Conservation (phyloP, 1,140 invertebrate species). For the Magallana gigas region DNA sequence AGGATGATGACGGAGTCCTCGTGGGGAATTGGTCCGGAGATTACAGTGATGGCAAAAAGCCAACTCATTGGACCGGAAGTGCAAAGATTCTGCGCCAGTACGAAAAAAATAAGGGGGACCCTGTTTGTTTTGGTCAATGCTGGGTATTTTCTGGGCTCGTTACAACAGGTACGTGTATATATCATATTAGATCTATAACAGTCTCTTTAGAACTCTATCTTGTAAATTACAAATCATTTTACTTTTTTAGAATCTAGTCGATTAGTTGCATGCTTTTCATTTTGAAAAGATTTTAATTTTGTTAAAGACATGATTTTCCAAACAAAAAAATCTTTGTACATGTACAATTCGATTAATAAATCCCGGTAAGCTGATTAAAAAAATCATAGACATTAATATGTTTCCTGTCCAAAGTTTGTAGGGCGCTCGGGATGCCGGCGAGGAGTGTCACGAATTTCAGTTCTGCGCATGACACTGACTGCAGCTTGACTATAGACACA, state of each 20-base stretch:
- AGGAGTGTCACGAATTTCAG: conserved; percentile 92
- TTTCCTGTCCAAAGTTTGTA: conserved; percentile 83
- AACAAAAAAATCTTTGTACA: no score
- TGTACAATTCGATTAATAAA: no score
- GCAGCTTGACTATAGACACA: conserved; percentile 92
- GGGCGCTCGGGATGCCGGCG: conserved; percentile 91
- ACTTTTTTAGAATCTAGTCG: no score
- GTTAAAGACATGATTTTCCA: no score
- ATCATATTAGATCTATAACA: no score
- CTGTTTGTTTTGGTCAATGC: conserved; percentile 95
- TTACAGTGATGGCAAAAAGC: conserved; percentile 82
- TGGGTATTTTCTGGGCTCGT: conserved; percentile 95
- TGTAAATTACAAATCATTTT: no score
- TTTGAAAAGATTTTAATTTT: no score
- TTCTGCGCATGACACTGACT: conserved; percentile 95
- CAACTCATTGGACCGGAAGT: conserved; percentile 90
- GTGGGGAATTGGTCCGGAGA: conserved; percentile 86
- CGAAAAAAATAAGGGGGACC: conserved; percentile 87
- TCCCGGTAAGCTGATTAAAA: no score
- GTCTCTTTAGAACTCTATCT: no score
- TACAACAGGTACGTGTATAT: conserved; percentile 84
- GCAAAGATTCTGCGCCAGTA: conserved; percentile 91
- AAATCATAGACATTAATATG: no score
- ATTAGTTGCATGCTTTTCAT: no score
- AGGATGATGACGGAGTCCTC: conserved; percentile 81